Evolutionary conservation across 2,113 vertebrate species (phyloP), one percentile per base, ranked within the genome.

Genomic region (Pitta sordida): DNA sequence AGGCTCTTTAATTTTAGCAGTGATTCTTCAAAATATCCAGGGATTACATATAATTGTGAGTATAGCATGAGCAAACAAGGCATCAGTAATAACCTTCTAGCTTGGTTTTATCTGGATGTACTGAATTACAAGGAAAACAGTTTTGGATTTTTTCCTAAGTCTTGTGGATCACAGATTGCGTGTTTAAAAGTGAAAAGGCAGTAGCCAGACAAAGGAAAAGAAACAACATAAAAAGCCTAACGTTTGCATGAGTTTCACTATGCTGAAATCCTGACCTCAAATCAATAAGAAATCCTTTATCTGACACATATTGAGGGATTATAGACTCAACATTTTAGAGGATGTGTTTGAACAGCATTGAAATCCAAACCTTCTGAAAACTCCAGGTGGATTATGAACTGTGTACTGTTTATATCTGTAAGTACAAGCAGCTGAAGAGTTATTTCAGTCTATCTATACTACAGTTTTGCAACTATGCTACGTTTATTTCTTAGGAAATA

Each of bases 51-150:
- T 56, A 92, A 90, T 67, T 73, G 83, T 55, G 59, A 4, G 10
- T 86, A 48, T 63, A 74, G 39, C 30, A 17, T 48, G 67, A 91
- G 78, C 90, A 93, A 96, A 92, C 89, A 96, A 85, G 69, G 91
- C 59, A 94, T 96, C 92, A 94, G 13, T 91, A 92, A 94, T 96
- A 96, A 95, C 93, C 94, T 93, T 96, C 94, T 87, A 69, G 65
- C 55, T 16, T 64, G 81, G 70, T 91, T 93, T 96, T 94, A 93
- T 80, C 74, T 92, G 93, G 92, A 91, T 95, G 82, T 92, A 87
- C 84, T 89, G 91, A 95, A 93, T 93, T 93, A 93, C 86, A 94
- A 77, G 58, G 75, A 89, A 92, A 95, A 94, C 71, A 76, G 51
- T 51, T 95, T 73, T 30, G 84, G 94, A 91, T 94, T 92, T 94